Evolutionary conservation across 2,888 invertebrate species (phyloP), one percentile per base, ranked within the genome.

Genomic region (Cinara cedri): DNA sequence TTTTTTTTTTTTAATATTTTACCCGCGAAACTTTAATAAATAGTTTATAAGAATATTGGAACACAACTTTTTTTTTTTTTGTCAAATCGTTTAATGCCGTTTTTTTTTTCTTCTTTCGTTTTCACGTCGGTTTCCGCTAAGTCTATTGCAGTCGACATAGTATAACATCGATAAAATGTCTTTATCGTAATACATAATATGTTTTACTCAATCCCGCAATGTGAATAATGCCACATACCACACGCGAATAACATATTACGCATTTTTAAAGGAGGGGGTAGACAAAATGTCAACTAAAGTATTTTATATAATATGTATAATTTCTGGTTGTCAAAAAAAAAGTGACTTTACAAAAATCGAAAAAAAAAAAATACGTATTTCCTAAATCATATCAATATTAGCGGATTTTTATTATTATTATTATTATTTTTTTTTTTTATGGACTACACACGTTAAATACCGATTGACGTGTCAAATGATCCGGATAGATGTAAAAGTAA

Each of bases 281-380:
- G 19, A 34, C 6, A 19, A 70, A 54, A 34, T 70, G 34, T 54
- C 51, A 34, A 34, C 51, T 70, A 70, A 34, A 57, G 57, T 57
- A 68, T n/a, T n/a, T n/a, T n/a, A n/a, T n/a, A n/a, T n/a, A n/a
- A n/a, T 14, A 51, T 46, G 46, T 16, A 10, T 13, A 34, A 34
- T 60, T 60, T 54, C 34, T 70, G 68, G 68, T 70, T 70, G 51
- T 70, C 54, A 70, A 8, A 54, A 70, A 21, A 34, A 70, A 54
- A 70, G 34, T 34, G 51, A 54, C 19, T 34, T 14, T n/a, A 34
- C 19, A 51, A 34, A 34, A 70, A n/a, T 0, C 14, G 60, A 26
- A 34, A 16, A 19, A 54, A 42, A 54, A 21, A 54, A 21, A 14
- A 62, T 44, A 46, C 10, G n/a, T 51, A 26, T 70, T 54, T 55